Percentiles rank a stretch among this genome's conserved stretches.
Conservation (phyloP, 1,140 invertebrate species). For the Bombus affinis region DNA sequence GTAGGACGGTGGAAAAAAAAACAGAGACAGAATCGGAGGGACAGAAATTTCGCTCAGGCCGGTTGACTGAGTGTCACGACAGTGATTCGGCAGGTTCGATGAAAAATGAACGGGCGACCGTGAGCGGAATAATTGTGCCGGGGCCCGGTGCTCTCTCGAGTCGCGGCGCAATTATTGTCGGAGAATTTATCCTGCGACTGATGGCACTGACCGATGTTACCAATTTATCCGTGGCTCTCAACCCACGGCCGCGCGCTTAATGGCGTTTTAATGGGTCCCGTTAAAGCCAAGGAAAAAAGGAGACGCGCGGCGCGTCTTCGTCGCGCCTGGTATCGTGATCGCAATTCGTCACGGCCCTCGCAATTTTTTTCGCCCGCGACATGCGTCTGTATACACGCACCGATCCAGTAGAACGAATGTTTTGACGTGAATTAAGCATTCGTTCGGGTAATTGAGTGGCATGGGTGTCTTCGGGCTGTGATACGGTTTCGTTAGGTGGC, state of each 20-base stretch:
- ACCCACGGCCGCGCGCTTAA: slow-evolving; percentile 5
- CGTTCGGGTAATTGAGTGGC: slow-evolving; percentile 8
- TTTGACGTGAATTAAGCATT: slow-evolving; percentile 10
- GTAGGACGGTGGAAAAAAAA: background rate
- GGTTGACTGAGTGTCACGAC: slow-evolving; percentile 39
- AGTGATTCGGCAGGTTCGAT: slow-evolving; percentile 66
- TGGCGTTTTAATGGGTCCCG: slow-evolving; percentile 48
- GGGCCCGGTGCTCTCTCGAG: slow-evolving; percentile 14
- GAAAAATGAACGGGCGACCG: slow-evolving; percentile 66
- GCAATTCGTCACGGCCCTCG: slow-evolving; percentile 22
- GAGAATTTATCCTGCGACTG: slow-evolving; percentile 49
- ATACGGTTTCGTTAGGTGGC: background rate
- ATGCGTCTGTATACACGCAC: background rate
- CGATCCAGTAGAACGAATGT: background rate
- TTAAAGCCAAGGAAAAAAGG: background rate
- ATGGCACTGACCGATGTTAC: slow-evolving; percentile 60
- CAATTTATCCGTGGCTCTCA: slow-evolving; percentile 49
- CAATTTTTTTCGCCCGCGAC: background rate
- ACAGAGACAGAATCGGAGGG: background rate
- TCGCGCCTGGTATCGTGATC: slow-evolving; percentile 13
- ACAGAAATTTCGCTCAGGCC: background rate
- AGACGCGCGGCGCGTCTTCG: background rate
- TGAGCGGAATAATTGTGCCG: slow-evolving; percentile 70
- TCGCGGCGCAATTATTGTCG: slow-evolving; percentile 53
- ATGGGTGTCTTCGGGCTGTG: background rate